Percentiles rank a stretch among this genome's conserved stretches.
phyloP scores from a whole-genome alignment of 1,140 invertebrate species.

The Limonius californicus region DNA sequence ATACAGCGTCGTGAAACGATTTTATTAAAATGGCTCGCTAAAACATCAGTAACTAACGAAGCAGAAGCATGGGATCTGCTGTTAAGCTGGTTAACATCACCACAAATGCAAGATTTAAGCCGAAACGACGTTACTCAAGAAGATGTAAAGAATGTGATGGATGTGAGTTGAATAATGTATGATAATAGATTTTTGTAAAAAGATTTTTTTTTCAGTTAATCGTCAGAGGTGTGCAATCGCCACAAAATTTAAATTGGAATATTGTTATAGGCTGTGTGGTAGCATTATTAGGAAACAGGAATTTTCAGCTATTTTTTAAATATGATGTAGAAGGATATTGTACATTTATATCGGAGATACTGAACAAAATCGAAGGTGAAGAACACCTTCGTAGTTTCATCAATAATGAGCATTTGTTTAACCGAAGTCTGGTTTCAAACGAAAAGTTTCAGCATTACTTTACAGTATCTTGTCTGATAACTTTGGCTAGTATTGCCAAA shows the following conservation, averaged over 20 bases:
- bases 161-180: conserved; percentile 6
- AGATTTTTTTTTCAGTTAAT: neutral
- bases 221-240: neutral
- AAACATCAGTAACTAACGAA: conserved; percentile 10
- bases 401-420: conserved; percentile 26
- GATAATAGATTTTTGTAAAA: neutral
- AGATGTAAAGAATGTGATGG: conserved; percentile 21
- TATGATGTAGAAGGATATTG: conserved; percentile 32
- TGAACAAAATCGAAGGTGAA: conserved; percentile 20
- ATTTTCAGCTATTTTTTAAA: conserved; percentile 35
- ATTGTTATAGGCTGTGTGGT: neutral
- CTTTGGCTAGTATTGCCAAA: conserved; percentile 5
- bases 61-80: conserved; percentile 22
- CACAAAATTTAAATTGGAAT: too few relatives aligned
- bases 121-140: conserved; percentile 28
- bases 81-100: conserved; percentile 28
- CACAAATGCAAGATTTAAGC: conserved; percentile 28
- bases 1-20: conserved; percentile 29
- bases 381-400: conserved; percentile 23
- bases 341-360: conserved; percentile 22
- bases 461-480: conserved; percentile 22
- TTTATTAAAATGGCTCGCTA: conserved; percentile 34
- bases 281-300: conserved; percentile 11
- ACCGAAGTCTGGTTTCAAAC: conserved; percentile 22
- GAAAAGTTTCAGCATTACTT: conserved; percentile 32